Base-by-base conservation (phyloP, 2,797 vertebrate species). In the Macrochelys suwanniensis region DNA sequence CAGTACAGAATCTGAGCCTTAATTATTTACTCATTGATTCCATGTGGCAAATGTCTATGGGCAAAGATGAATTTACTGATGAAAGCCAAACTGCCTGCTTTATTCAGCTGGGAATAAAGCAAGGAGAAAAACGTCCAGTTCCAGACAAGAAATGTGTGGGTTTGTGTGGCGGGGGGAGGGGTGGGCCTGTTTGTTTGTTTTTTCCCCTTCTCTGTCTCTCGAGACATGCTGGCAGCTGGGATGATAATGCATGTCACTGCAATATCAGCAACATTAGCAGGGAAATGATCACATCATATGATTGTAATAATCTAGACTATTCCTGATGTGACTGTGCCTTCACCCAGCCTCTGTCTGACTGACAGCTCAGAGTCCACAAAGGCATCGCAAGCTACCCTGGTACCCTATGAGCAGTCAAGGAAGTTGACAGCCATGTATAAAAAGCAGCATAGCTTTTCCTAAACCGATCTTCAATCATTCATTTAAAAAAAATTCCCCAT, bases 271-370 rank as follows among this genome's bases (percentile, higher is more conserved):
- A 77, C 80, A n/a, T 88, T 92, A 94, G 91, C 96, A 90, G 79
- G 42, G n/a, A 77, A 96, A 93, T 80, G 89, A 94, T 88, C 92
- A 88, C 59, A 92, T 95, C 59, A 42, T 21, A 87, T 95, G 89
- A 87, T 1, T 5, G 89, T 94, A 95, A 96, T 97, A 95, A 96
- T 94, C 85, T 96, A 59, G 95, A 95, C 85, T 92, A 65, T 96
- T 97, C 88, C 84, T 85, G 80, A 89, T 7, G 53, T 83, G 93
- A 80, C 71, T 84, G 28, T 31, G 42, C 78, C 88, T 93, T 95
- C 81, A 86, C 59, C 86, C 71, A 84, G 80, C 17, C 85, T 88
- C 86, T 89, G 45, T 49, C 42, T 96, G 94, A 96, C 86, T 95
- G 96, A 97, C 96, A 97, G 93, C 92, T 95, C 61, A 79, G 88